Evolutionary conservation across 2,888 invertebrate genomes (phyloP), one percentile per base, ranked within the genome.

Genomic region (Trichacis sp.): DNA sequence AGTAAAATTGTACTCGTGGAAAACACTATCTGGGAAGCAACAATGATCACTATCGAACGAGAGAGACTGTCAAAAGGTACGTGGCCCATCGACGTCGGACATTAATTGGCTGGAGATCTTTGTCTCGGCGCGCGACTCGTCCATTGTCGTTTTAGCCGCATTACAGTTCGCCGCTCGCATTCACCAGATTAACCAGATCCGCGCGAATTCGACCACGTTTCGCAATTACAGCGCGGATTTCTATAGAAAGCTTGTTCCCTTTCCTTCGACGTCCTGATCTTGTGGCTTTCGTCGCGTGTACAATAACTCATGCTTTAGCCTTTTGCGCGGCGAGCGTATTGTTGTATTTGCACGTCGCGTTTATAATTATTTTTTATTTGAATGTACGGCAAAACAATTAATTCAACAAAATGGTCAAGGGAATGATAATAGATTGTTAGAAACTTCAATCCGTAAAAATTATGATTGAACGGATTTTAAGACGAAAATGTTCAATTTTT

Each of bases 21-120:
- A 24, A 24, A 24, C 24, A 24, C 4, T 24, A 2, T 11, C 43
- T 55, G 52, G 58, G 46, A 54, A 42, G 47, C 58, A 45, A 47
- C 45, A 50, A 53, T 55, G 58, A 55, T 67, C 59, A 59, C 43
- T 45, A 36, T 49, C 61, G 12, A 5, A 42, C 24, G 18, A n/a
- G 49, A n/a, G 36, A 18, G 36, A 30, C 61, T 51, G 59, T 61
- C 61, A 62, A 69, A 61, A 65, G 59, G 60, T 60, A 63, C 64
- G 53, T 54, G 74, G 73, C 73, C 73, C 77, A 74, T 75, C 74
- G 74, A 76, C 75, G 79, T 79, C 73, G 79, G 79, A 81, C 84
- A 82, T 82, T 83, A 84, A 84, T 84, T 84, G 83, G 82, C 77
- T 75, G 71, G 79, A 77, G 80, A 83, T 84, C 83, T 82, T 83